phyloP scores from a whole-genome alignment of 2,797 vertebrate species.

The Oophaga sylvatica region DNA sequence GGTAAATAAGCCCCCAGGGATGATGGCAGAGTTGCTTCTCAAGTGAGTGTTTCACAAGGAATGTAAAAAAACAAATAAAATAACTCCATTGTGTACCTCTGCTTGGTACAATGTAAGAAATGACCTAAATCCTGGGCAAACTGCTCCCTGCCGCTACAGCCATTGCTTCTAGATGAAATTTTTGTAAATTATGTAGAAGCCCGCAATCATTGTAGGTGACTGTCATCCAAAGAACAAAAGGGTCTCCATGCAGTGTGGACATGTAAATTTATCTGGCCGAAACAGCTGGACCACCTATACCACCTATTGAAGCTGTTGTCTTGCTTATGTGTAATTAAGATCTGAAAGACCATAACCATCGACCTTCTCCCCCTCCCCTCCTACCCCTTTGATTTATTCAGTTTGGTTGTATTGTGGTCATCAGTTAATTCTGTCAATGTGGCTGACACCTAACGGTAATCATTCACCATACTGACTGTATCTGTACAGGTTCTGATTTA shows the following conservation, averaged over 20 bases:
- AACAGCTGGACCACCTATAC: too few species aligned
- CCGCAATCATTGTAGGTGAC: background rate
- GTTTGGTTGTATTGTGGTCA: background rate
- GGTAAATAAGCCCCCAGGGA: background rate
- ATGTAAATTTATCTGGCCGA: too few species aligned
- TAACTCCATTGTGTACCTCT: background rate
- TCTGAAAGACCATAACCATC: background rate
- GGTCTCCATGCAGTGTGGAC: background rate
- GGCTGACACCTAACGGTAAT: background rate
- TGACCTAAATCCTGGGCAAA: background rate
- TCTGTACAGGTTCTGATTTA: too few species aligned
- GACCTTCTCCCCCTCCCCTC: too few species aligned
- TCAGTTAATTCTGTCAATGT: background rate
- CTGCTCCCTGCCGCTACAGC: background rate
- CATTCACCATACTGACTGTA: background rate
- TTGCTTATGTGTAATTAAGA: background rate
- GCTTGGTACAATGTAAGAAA: background rate
- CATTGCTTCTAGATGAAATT: background rate
- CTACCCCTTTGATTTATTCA: background rate
- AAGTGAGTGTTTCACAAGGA: background rate
- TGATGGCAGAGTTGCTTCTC: background rate
- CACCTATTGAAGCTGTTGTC: too few species aligned
- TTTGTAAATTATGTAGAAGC: background rate
- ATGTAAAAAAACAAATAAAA: constrained; percentile 4
- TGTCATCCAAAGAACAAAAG: background rate